These are phyloP conservation scores for Cuniculus paca DNA, from an alignment of 2,797 vertebrate genomes.

Conservation along the genomic window DNA sequence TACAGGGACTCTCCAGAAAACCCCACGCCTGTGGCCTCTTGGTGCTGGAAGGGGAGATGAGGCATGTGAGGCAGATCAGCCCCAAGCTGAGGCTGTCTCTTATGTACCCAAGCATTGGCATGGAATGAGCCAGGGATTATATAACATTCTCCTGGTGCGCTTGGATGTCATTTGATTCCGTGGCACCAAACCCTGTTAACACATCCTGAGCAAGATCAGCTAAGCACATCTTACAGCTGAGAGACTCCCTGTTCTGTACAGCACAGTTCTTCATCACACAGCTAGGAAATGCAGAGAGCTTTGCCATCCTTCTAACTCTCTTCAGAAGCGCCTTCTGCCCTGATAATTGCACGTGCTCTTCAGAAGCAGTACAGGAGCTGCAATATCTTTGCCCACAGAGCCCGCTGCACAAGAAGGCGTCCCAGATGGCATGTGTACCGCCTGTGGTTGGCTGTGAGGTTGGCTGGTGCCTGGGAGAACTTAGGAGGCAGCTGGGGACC, in stretches of 20 bases:
- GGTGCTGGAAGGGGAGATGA: not conserved
- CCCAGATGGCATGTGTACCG: not conserved
- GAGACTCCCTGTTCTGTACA: not conserved
- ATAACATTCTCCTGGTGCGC: rapidly evolving
- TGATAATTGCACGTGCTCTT: constrained; percentile 83
- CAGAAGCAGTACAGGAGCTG: constrained; percentile 74
- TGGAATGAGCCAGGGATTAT: not conserved
- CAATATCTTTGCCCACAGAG: not conserved
- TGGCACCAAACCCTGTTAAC: not conserved
- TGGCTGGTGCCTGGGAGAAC: not conserved
- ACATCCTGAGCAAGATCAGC: not conserved
- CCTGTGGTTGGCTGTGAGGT: not conserved
- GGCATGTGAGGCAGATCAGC: not conserved
- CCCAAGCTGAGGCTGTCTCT: not conserved
- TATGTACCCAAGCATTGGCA: not conserved
- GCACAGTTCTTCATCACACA: too few species aligned
- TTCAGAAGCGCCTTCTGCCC: not conserved
- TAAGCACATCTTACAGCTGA: not conserved
- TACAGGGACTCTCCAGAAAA: not conserved
- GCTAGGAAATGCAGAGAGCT: not conserved
- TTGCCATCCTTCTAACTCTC: not conserved
- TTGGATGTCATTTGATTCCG: too few species aligned
- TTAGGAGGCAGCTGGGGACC: not conserved
- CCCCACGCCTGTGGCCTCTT: not conserved
- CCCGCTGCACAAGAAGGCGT: not conserved